Evolutionary conservation across 2,888 invertebrate species (phyloP).

Genomic region (Microdon myrmicae): DNA sequence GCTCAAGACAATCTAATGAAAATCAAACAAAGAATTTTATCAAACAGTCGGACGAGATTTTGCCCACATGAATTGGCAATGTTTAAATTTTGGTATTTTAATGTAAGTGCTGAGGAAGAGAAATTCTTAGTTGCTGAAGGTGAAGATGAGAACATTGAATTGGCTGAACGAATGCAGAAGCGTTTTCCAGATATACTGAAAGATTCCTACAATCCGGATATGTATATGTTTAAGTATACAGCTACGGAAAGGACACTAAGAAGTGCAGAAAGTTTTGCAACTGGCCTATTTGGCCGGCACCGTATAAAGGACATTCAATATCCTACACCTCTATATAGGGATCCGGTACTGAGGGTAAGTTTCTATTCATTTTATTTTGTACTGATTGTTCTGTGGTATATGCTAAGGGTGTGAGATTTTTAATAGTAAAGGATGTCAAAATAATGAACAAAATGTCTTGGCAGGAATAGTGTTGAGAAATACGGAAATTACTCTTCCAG

Average conservation of each 20-base stretch:
- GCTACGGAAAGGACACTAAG: conserved; percentile 79
- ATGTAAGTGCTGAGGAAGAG: conserved; percentile 69
- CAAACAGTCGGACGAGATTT: conserved; percentile 67
- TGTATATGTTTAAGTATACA: conserved; percentile 78
- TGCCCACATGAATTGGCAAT: conserved; percentile 66
- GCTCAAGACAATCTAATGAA: conserved; percentile 70
- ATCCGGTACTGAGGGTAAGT: conserved; percentile 76
- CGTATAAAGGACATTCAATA: conserved; percentile 73
- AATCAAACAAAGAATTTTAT: conserved; percentile 55
- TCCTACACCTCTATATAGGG: conserved; percentile 73
- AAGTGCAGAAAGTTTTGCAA: conserved; percentile 80
- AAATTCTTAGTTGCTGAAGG: conserved; percentile 79
- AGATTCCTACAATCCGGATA: conserved; percentile 69
- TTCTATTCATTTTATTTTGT: conserved; percentile 15
- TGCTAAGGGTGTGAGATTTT: no score
- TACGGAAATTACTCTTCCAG: no score
- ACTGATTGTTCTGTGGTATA: not conserved
- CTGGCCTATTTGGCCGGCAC: conserved; percentile 78
- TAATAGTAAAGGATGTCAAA: no score
- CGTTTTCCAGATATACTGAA: conserved; percentile 76
- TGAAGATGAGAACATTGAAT: conserved; percentile 76
- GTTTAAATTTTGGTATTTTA: conserved; percentile 72
- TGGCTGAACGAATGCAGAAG: conserved; percentile 79
- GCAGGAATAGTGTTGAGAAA: no score
- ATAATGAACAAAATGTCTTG: no score